Base-by-base conservation (phyloP, 2,888 invertebrate genomes). In the Cheilosia scutellata region DNA sequence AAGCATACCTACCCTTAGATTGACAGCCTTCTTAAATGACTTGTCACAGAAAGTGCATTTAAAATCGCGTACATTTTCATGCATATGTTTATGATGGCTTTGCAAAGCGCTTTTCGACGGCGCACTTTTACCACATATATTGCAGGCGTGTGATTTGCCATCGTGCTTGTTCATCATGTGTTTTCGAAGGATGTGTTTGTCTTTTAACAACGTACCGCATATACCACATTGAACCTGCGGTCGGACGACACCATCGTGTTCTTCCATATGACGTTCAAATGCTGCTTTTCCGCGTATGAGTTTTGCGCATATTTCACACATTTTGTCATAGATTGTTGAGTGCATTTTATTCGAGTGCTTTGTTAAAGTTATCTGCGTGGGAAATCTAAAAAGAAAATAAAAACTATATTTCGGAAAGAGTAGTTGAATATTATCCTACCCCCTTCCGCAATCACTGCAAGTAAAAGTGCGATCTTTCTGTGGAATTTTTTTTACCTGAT, bases 1-100 rank as follows among this genome's bases (percentile, higher is more conserved):
- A 1, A 13, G n/a, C 9, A 20, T 40, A 65, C 49, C 2, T 58
- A 83, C 78, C 57, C 71, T 77, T 0, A 84, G 27, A 33, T 70
- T 75, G 6, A 79, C 58, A 25, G 90, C 88, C 87, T 90, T 90
- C 63, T 90, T 90, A 33, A 90, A 90, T 4, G 90, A 89, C 27
- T 90, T 90, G 4, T 90, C 90, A 71, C 90, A 90, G 42, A 90
- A 90, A 87, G 89, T 89, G 75, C 89, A 90, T 6, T 89, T 88
- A 55, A 90, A 90, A n/a, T 49, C 9, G 5, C 58, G 33, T 2
- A 31, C 47, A 3, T 84, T 79, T 37, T 44, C n/a, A 70, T 89
- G 89, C 2, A 88, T 88, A 63, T 88, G 87, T 6, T 74, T 70
- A 1, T 84, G 65, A 89, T 90, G 90, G 49, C 88, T 89, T 25